phyloP scores from a whole-genome alignment of 2,797 vertebrate species.

The Tauraco hartlaubi region DNA sequence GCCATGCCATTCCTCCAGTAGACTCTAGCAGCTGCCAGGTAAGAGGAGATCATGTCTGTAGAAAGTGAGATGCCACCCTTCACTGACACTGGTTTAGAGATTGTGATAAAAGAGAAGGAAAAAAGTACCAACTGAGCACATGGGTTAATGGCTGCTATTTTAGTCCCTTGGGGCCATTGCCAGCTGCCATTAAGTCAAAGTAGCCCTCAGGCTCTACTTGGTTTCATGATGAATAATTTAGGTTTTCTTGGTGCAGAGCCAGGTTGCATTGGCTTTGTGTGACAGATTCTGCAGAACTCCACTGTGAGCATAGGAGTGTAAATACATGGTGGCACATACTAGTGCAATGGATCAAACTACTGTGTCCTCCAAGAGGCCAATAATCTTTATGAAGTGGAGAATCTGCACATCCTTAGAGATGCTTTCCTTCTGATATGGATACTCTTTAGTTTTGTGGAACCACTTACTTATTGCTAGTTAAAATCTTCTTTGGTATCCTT shows the following conservation, averaged over 20 bases:
- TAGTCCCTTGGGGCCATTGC: constrained; percentile 25
- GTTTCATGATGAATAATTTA: constrained; percentile 62
- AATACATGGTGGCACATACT: neutral
- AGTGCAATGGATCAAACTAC: neutral
- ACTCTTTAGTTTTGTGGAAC: constrained; percentile 12
- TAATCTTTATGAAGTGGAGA: neutral
- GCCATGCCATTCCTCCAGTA: neutral
- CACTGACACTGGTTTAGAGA: neutral
- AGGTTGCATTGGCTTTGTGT: neutral
- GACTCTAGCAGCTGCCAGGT: neutral
- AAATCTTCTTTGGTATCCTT: constrained; percentile 57
- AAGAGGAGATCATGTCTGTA: neutral
- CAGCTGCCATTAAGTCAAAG: constrained; percentile 59
- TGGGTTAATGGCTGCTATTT: constrained; percentile 50
- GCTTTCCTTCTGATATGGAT: neutral
- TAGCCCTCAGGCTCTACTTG: constrained; percentile 53
- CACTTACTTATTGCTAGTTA: neutral
- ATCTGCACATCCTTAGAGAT: neutral
- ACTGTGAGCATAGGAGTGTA: neutral
- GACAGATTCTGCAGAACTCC: neutral
- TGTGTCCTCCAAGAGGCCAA: neutral
- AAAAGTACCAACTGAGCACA: constrained; percentile 4
- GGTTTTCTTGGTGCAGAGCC: constrained; percentile 31
- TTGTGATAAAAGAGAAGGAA: constrained; percentile 12
- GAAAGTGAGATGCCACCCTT: neutral